Base-by-base conservation (phyloP, 2,113 vertebrate species). In the Platichthys flesus region DNA sequence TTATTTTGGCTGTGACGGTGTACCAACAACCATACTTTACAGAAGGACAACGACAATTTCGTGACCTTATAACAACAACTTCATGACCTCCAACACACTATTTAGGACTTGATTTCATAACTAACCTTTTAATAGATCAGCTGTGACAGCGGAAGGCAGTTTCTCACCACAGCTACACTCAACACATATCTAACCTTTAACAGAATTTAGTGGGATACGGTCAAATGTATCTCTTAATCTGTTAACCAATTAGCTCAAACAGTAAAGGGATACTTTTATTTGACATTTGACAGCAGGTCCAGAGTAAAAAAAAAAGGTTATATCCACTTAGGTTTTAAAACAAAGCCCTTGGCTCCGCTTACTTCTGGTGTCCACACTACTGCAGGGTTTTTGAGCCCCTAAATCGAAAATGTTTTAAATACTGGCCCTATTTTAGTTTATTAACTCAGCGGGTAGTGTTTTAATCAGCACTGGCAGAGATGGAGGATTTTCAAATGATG, bases 221-320 rank as follows among this genome's bases (percentile, higher is more conserved):
- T 61, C 42, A 3, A 28, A 73, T 68, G 40, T 70, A 80, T 90
- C 76, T 73, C 80, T 68, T 61, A 87, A 51, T 83, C 75, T 60
- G 63, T 77, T 84, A 62, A 31, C 31, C 31, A 31, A 31, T 31
- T 31, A 31, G 1, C 31, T 31, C 31, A 31, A 31, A 31, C 31
- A 31, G 31, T 31, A 31, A 5, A 31, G 6, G 31, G 31, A 31
- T 20, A 51, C 70, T 72, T 82, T 64, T 45, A 74, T 81, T 31
- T 31, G 31, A 31, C 31, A 31, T 69, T 35, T 47, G 15, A 56
- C 31, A 18, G 67, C 66, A 14, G 31, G 6, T 5, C 31, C 31
- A 31, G 4, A 47, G 49, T 8, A 24, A 67, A 65, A 70, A 65
- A 75, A 65, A 67, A 35, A 16, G 57, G 24, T 15, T 1, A 20